Evolutionary conservation across 2,888 invertebrate genomes (phyloP).

Genomic region (Nomada fucata): DNA sequence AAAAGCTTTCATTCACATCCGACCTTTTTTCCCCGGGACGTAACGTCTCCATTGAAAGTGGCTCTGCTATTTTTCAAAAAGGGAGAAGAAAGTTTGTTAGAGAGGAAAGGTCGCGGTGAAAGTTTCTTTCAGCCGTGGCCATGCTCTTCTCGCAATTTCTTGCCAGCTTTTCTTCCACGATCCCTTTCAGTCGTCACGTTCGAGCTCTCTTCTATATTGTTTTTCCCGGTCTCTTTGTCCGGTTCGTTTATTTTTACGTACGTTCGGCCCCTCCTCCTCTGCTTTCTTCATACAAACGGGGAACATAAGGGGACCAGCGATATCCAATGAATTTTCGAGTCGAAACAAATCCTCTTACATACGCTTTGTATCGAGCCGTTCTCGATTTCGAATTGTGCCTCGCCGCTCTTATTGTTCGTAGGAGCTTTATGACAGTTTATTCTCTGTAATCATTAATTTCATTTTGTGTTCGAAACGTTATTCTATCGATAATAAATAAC

Average conservation of each 20-base stretch:
- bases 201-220: constrained; percentile 7
- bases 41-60: constrained; percentile 13
- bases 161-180: constrained; percentile 6
- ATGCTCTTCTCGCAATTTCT: constrained; percentile 22
- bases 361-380: too few species aligned
- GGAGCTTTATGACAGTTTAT: too few species aligned
- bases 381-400: too few species aligned
- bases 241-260: constrained; percentile 12
- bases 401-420: too few species aligned
- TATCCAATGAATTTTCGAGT: neutral
- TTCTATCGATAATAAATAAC: too few species aligned
- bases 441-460: too few species aligned
- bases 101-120: constrained; percentile 32
- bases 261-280: neutral
- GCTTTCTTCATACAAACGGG: neutral
- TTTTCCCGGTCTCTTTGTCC: neutral
- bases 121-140: constrained; percentile 23
- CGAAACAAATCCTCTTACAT: too few species aligned
- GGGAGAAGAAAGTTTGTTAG: constrained; percentile 16
- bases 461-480: too few species aligned
- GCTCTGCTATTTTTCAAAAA: constrained; percentile 8
- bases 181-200: constrained; percentile 9
- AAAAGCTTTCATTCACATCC: neutral
- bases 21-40: neutral
- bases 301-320: neutral